Conservation (phyloP, 2,797 vertebrate genomes). For the Scolopax bukidnonensis region DNA sequence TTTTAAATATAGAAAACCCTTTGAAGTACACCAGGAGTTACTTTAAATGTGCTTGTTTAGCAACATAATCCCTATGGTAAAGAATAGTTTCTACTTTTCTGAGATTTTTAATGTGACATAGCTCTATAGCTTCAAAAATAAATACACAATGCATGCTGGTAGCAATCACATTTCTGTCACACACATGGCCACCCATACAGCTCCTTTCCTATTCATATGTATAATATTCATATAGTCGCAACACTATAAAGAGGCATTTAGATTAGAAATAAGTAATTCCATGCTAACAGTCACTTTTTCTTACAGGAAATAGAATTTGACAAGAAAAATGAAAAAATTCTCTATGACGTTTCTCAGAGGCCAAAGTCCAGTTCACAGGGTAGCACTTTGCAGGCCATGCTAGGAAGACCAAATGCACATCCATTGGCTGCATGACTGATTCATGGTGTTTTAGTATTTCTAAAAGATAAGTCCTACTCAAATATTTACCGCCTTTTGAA, state of each 20-base stretch:
- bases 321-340: neutral
- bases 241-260: neutral
- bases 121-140: neutral
- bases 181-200: neutral
- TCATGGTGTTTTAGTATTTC: neutral
- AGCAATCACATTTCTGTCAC: neutral
- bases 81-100: neutral
- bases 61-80: neutral
- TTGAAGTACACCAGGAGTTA: neutral
- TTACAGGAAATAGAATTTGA: neutral
- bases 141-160: neutral
- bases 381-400: neutral
- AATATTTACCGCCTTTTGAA: neutral
- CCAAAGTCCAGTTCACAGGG: neutral
- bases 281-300: neutral
- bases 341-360: neutral
- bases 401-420: neutral
- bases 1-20: neutral
- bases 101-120: neutral
- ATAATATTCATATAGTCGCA: neutral
- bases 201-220: neutral
- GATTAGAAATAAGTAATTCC: neutral
- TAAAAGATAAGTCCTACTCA: neutral
- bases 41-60: neutral
- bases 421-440: accelerated